Evolutionary conservation across 2,888 invertebrate species (phyloP).

Genomic region (Selenia dentaria): DNA sequence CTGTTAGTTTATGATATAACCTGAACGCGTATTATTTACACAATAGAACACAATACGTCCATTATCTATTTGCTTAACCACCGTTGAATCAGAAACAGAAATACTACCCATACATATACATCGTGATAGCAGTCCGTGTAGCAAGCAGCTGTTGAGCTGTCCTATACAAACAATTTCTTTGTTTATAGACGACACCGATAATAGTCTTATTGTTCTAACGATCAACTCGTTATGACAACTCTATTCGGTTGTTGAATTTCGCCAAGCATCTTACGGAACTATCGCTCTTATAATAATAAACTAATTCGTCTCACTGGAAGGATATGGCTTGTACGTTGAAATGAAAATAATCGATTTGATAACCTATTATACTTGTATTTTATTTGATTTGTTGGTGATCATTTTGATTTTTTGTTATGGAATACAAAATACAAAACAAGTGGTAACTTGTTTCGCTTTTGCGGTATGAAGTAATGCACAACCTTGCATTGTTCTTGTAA

Average conservation of each 20-base stretch:
- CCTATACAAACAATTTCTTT: constrained; percentile 44
- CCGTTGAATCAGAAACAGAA: constrained; percentile 1
- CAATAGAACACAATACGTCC: too few species aligned
- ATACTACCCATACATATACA: constrained; percentile 29
- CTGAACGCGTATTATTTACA: too few species aligned
- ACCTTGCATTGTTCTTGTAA: constrained; percentile 4
- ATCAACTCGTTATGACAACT: constrained; percentile 40
- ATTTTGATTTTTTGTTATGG: too few species aligned
- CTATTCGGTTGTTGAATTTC: constrained; percentile 32
- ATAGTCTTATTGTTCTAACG: constrained; percentile 47
- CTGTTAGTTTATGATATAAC: too few species aligned
- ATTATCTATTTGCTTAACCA: neutral
- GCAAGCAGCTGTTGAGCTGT: constrained; percentile 30
- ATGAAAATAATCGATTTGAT: neutral
- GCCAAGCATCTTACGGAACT: constrained; percentile 1
- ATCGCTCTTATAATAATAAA: constrained; percentile 1
- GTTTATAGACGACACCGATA: constrained; percentile 50
- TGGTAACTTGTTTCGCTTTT: too few species aligned
- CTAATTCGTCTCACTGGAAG: neutral
- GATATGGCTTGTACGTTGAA: neutral
- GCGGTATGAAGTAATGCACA: too few species aligned
- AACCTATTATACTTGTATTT: too few species aligned
- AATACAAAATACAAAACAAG: too few species aligned
- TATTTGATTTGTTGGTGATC: too few species aligned
- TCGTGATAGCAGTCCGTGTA: constrained; percentile 22